phyloP scores from a whole-genome alignment of 2,797 vertebrate genomes.

The Ciconia nigra region DNA sequence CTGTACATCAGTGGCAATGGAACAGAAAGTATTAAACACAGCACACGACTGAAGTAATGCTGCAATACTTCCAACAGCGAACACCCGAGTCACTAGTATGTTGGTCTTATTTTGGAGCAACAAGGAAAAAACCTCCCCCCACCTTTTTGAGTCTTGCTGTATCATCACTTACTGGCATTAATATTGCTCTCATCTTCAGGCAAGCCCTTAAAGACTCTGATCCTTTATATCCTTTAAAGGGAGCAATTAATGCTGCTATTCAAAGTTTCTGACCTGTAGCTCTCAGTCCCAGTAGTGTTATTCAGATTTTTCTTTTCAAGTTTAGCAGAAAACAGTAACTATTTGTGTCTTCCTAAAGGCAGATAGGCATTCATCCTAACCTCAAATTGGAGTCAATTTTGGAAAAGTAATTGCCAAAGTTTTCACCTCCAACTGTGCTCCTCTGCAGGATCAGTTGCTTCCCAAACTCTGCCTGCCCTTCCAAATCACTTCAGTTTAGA shows the following conservation, averaged over 20 bases:
- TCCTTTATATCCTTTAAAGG: conserved; percentile 46
- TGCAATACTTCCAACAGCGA: background rate
- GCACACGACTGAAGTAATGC: background rate
- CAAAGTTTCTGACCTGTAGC: conserved; percentile 62
- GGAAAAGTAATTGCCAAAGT: background rate
- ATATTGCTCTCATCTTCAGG: background rate
- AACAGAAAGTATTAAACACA: background rate
- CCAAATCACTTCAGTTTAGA: background rate
- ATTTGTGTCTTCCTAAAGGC: background rate
- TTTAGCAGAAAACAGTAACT: conserved; percentile 27
- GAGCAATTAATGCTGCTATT: conserved; percentile 49
- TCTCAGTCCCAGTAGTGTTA: conserved; percentile 35
- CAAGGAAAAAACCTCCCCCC: background rate
- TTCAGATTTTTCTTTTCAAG: background rate
- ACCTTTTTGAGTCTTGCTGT: background rate
- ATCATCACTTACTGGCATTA: background rate
- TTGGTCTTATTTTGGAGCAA: background rate
- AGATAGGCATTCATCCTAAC: background rate
- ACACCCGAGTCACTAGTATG: background rate
- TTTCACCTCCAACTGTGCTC: background rate
- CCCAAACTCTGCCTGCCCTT: background rate
- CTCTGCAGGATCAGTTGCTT: background rate
- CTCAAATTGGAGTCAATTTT: background rate
- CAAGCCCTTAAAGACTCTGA: conserved; percentile 38
- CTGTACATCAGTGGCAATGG: background rate